Evolutionary conservation across 2,888 invertebrate genomes (phyloP), one percentile per base, ranked within the genome.

Genomic region (Amiota mariae): DNA sequence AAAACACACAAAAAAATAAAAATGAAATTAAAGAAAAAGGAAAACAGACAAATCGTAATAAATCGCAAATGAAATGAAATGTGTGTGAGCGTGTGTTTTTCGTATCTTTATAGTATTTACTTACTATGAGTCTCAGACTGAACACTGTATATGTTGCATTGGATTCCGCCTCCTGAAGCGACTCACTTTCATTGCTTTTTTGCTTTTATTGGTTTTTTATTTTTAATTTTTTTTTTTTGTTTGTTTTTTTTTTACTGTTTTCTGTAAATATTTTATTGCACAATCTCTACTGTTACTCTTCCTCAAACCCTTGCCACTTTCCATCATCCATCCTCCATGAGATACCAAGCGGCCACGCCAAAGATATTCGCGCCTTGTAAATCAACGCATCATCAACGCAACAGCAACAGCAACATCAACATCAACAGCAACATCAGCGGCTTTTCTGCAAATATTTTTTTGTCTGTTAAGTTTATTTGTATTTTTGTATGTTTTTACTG

Each of bases 341-440:
- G 36, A 36, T 36, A 6, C 36, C 8, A 36, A 6, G 6, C 3
- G 36, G 36, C 36, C 36, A 36, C 49, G 20, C 11, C 3, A 36
- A 11, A 20, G 18, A 64, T 47, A 47, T n/a, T 36, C 47, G 47
- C 46, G 51, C 51, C 63, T 51, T 63, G 51, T 72, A 66, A 66
- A 72, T 56, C 72, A 75, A 78, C 73, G 76, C 75, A 78, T 78
- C 77, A 72, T 73, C 73, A 59, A 64, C 15, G 36, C 24, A 51
- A 56, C 54, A 54, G 36, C 6, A 24, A 3, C 24, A 24, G 8
- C 36, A 36, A 6, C 36, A 36, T 36, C 6, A 36, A 6, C 36
- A 24, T 24, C 24, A 24, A 3, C 24, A 24, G 1, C 24, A 24
- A 2, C 24, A 36, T 36, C 36, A 36, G 36, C 36, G 36, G 36